These are phyloP conservation scores for Drosophila pallidifrons DNA, from an alignment of 1,140 invertebrate species.

Conservation along the genomic window DNA sequence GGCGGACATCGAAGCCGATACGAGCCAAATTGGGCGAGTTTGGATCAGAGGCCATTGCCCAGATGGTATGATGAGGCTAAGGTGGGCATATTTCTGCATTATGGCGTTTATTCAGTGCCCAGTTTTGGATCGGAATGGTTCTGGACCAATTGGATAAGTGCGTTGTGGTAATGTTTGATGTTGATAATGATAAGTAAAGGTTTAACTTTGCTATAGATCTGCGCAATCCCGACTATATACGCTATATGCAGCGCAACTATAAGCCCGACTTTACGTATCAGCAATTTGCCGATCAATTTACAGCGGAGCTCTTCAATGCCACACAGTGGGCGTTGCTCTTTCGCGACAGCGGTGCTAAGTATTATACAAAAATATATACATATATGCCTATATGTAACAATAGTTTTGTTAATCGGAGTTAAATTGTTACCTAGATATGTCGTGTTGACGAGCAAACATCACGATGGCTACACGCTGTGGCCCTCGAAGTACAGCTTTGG, in stretches of 20 bases:
- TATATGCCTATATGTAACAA: not conserved
- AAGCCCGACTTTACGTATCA: conserved; percentile 93
- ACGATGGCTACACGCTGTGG: conserved; percentile 96
- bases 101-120: conserved; percentile 96
- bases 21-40: conserved; percentile 91
- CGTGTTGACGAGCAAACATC: conserved; percentile 96
- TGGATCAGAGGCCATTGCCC: conserved; percentile 93
- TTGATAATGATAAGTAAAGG: not conserved
- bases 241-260: conserved; percentile 92
- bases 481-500: conserved; percentile 94
- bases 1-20: conserved; percentile 83
- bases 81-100: conserved; percentile 97
- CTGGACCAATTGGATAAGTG: conserved; percentile 92
- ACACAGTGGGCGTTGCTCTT: conserved; percentile 92
- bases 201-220: conserved; percentile 42
- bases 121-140: conserved; percentile 95
- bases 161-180: not conserved
- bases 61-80: conserved; percentile 95
- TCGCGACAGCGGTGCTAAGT: conserved; percentile 91
- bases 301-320: conserved; percentile 93
- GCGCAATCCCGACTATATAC: conserved; percentile 74
- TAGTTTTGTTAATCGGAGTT: not conserved
- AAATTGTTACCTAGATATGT: conserved; percentile 88
- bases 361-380: conserved; percentile 30
- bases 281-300: conserved; percentile 93